Percentiles rank a stretch among this genome's conserved stretches.
Evolutionary conservation across 2,797 vertebrate species (phyloP).

Genomic region (Myioborus miniatus): DNA sequence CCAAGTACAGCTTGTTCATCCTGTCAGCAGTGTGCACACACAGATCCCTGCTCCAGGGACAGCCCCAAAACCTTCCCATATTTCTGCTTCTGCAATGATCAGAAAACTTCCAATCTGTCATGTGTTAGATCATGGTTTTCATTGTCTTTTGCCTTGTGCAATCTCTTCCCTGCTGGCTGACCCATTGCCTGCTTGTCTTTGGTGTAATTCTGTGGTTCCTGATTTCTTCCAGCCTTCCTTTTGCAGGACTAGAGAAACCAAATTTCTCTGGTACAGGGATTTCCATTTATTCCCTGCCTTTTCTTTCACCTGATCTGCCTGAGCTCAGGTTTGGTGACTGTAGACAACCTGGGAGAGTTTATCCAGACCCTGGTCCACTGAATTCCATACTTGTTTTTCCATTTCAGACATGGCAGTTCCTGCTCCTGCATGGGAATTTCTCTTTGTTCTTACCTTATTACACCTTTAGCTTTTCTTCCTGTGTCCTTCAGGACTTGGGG

Average conservation of each 20-base stretch:
- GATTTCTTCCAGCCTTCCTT: not conserved
- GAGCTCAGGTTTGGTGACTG: not conserved
- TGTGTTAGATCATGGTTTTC: not conserved
- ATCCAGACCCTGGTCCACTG: not conserved
- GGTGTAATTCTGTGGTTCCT: not conserved
- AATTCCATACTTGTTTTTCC: not conserved
- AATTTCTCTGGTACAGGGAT: not conserved
- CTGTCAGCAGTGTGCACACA: fast-evolving
- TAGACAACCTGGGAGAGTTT: not conserved
- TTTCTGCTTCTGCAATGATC: not conserved
- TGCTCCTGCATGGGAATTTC: not conserved
- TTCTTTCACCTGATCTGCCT: not conserved
- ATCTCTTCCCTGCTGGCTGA: not conserved
- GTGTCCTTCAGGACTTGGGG: not conserved
- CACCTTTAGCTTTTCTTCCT: not conserved
- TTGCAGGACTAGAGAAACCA: not conserved
- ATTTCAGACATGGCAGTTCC: not conserved
- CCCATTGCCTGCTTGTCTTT: not conserved
- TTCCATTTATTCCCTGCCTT: not conserved
- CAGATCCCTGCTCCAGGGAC: not conserved
- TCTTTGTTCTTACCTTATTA: not conserved
- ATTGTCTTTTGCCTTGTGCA: not conserved
- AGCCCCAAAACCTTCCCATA: not conserved
- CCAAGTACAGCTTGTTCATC: not conserved
- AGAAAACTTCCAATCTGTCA: not conserved